phyloP scores from a whole-genome alignment of 2,113 vertebrate species.

The Columba livia region DNA sequence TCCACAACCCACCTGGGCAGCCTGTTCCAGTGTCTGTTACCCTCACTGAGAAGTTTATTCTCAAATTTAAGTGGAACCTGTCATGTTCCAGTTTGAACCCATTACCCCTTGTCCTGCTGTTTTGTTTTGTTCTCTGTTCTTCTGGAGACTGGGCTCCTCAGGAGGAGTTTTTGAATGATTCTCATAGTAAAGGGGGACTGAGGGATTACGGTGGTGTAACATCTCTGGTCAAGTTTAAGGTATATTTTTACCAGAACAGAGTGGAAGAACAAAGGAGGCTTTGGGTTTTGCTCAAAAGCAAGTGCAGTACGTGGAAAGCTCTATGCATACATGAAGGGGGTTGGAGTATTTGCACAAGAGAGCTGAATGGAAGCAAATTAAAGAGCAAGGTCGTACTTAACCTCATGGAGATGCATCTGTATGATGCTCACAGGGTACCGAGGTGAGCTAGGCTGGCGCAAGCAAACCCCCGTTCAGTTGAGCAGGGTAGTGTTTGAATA shows the following conservation, averaged over 20 bases:
- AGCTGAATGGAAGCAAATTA: not conserved
- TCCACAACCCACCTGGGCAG: not conserved
- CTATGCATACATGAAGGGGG: rapidly evolving
- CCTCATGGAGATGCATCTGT: not conserved
- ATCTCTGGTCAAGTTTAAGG: not conserved
- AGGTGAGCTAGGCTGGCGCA: rapidly evolving
- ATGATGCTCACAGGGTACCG: not conserved
- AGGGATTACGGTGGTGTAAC: not conserved
- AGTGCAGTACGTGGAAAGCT: not conserved
- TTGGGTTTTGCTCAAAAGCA: not conserved
- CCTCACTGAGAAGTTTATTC: no score
- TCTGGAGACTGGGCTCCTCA: not conserved
- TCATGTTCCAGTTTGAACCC: no score
- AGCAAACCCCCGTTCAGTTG: not conserved
- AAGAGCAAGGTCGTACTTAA: not conserved
- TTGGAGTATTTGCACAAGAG: not conserved
- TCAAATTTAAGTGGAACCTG: no score
- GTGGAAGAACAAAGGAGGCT: not conserved
- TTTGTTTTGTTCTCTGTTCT: not conserved
- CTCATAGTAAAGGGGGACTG: not conserved
- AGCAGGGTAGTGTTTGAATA: not conserved
- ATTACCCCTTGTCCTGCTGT: no score
- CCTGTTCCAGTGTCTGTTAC: not conserved
- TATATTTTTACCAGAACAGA: not conserved
- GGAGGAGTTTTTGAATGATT: not conserved